Conservation (phyloP, 2,113 vertebrate species). For the Eurypyga helias region DNA sequence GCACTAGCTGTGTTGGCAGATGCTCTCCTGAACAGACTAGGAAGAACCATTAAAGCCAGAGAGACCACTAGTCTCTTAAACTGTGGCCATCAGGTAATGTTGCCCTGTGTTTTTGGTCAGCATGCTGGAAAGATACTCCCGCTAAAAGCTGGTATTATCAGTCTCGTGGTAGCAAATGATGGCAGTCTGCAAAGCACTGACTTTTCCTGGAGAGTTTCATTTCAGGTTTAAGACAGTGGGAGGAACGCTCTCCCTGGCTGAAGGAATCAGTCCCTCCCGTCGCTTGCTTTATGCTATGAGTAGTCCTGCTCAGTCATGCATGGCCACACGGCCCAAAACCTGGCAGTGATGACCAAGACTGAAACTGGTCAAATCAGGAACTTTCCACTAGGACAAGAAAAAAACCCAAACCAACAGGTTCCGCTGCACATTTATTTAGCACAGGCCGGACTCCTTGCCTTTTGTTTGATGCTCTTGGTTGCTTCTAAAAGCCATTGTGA, state of each 20-base stretch:
- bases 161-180: background rate
- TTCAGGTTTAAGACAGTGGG: background rate
- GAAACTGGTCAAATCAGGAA: constrained; percentile 45
- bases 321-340: background rate
- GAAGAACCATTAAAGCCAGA: background rate
- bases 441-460: background rate
- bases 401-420: background rate
- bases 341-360: background rate
- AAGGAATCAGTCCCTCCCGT: background rate
- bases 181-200: background rate
- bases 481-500: background rate
- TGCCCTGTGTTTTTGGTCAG: background rate
- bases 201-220: background rate
- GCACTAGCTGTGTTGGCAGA: background rate
- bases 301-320: constrained; percentile 6
- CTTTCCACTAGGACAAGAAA: background rate
- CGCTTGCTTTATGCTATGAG: background rate
- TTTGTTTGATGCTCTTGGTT: background rate
- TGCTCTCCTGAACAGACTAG: background rate
- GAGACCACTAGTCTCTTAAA: background rate
- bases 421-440: accelerated
- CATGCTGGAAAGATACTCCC: background rate
- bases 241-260: background rate
- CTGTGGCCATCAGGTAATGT: accelerated
- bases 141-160: background rate